Conservation (phyloP, 92 coral and sea anemone species). For the Parazoanthus swiftii region DNA sequence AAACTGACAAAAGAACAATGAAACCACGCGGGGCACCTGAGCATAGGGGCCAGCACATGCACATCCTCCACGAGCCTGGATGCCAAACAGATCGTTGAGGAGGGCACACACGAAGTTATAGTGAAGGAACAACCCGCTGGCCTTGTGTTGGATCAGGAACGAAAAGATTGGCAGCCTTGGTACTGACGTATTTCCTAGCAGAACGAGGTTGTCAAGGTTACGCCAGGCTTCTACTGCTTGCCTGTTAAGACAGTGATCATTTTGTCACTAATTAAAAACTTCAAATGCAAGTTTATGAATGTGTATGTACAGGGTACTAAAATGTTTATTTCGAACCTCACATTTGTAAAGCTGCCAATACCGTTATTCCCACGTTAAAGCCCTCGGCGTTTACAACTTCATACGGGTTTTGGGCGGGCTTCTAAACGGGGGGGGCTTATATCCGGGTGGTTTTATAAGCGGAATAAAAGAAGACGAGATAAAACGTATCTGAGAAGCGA, state of each 20-base stretch:
- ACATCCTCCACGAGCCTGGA: slow-evolving; percentile 99
- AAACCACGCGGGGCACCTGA: slow-evolving; percentile 62
- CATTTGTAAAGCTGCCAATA: too few relatives aligned
- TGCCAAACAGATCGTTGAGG: slow-evolving; percentile 91
- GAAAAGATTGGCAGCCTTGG: slow-evolving; percentile 91
- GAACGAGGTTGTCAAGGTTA: slow-evolving; percentile 59
- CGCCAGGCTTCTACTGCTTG: slow-evolving; percentile 71
- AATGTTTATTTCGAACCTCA: too few relatives aligned
- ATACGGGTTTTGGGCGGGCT: too few relatives aligned
- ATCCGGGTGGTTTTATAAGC: too few relatives aligned
- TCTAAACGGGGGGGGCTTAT: too few relatives aligned
- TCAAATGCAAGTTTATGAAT: not conserved
- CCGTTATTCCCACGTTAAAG: too few relatives aligned
- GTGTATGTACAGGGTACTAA: not conserved
- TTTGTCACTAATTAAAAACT: too few relatives aligned
- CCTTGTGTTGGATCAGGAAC: slow-evolving; percentile 78
- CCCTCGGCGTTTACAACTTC: too few relatives aligned
- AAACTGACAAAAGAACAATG: too few relatives aligned
- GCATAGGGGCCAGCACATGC: slow-evolving; percentile 99
- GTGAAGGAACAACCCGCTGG: slow-evolving; percentile 89
- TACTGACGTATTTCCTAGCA: slow-evolving; percentile 73
- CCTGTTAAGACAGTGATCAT: slow-evolving; percentile 43
- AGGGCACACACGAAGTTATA: slow-evolving; percentile 88
- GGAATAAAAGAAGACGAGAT: too few relatives aligned
- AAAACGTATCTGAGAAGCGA: too few relatives aligned